Conservation (phyloP, 2,888 invertebrate genomes). For the Callinectes sapidus region DNA sequence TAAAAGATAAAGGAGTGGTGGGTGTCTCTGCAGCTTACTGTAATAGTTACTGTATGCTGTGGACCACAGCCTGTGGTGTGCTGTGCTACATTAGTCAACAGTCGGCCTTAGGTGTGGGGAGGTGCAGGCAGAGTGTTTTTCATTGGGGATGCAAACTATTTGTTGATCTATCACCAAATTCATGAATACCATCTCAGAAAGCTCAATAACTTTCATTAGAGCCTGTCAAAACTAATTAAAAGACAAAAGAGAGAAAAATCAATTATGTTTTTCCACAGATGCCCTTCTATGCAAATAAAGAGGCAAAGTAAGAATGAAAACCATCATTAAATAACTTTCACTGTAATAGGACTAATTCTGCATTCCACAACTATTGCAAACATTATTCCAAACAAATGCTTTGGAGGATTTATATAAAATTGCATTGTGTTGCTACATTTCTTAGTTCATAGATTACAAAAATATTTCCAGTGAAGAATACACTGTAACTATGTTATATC, state of each 20-base stretch:
- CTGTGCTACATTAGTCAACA: too few species aligned
- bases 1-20: too few species aligned
- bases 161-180: too few species aligned
- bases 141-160: too few species aligned
- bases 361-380: not conserved
- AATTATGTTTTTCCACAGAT: not conserved
- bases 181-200: too few species aligned
- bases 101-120: too few species aligned
- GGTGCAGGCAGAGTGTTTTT: too few species aligned
- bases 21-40: too few species aligned
- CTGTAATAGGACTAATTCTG: not conserved
- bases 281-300: not conserved
- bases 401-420: not conserved
- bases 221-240: not conserved
- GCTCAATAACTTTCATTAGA: not conserved
- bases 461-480: not conserved
- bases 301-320: not conserved
- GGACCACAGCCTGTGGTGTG: too few species aligned
- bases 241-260: too few species aligned
- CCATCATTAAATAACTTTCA: not conserved
- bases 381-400: not conserved
- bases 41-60: too few species aligned
- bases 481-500: not conserved
- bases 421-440: constrained; percentile 28
- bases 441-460: not conserved